A percentile compares a stretch with the other conserved stretches of the same genome.
Evolutionary conservation across 2,888 invertebrate species (phyloP).

Genomic region (Acronicta alni): DNA sequence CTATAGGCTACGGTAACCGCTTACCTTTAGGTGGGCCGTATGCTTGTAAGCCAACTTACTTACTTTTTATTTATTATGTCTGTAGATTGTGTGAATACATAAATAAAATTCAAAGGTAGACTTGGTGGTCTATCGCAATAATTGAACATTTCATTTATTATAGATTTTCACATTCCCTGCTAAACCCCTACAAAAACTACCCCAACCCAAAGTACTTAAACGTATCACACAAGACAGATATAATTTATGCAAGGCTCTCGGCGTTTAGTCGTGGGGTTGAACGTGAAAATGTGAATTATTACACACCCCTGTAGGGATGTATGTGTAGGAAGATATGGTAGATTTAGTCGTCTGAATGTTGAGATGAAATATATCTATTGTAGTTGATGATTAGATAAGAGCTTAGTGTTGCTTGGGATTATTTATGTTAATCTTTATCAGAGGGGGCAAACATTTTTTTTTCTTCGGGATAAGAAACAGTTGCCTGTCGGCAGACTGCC

Average conservation of each 20-base stretch:
- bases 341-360: constrained; percentile 3
- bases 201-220: constrained; percentile 33
- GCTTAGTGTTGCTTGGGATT: neutral
- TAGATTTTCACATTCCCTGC: neutral
- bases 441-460: no score
- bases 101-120: no score
- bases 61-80: no score
- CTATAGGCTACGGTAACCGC: no score
- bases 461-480: no score
- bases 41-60: no score
- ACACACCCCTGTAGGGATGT: constrained; percentile 23
- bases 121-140: no score
- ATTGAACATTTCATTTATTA: no score
- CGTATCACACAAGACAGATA: constrained; percentile 50
- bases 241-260: constrained; percentile 59
- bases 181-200: constrained; percentile 6
- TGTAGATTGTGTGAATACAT: no score
- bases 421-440: neutral
- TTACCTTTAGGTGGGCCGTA: no score
- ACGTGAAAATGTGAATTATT: constrained; percentile 57
- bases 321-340: constrained; percentile 27
- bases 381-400: neutral
- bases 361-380: constrained; percentile 5
- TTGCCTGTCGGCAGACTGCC: no score
- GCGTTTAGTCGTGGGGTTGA: constrained; percentile 41